Evolutionary conservation across 2,113 vertebrate species (phyloP).

Genomic region (Peromyscus leucopus): DNA sequence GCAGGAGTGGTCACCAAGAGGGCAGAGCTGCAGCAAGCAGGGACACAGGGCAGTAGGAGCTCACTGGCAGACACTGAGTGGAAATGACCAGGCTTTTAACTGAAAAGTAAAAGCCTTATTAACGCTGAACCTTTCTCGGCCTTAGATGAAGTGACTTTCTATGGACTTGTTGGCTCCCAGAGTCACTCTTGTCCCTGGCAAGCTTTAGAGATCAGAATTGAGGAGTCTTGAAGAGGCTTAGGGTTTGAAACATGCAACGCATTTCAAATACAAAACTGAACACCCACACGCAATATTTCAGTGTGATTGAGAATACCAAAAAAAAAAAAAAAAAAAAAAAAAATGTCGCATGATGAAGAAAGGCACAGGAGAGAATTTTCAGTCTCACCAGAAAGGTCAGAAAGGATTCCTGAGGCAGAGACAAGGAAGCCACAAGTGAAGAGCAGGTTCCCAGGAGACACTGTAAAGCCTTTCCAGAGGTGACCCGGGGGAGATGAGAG

Average conservation of each 20-base stretch:
- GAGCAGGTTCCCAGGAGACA: not conserved
- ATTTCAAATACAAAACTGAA: not conserved
- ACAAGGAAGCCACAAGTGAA: not conserved
- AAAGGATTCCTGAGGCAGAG: not conserved
- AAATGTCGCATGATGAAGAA: not conserved
- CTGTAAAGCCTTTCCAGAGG: not conserved
- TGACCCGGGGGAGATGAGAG: too few relatives aligned
- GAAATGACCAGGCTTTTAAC: not conserved
- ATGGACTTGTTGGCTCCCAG: not conserved
- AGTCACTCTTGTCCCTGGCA: not conserved
- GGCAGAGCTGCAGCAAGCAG: not conserved
- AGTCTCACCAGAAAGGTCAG: not conserved
- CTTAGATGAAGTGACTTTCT: not conserved
- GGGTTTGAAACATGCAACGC: not conserved
- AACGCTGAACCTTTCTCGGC: not conserved
- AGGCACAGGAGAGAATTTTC: not conserved
- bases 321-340: not conserved
- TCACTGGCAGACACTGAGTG: too few relatives aligned
- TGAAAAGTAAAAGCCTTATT: not conserved
- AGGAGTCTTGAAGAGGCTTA: not conserved
- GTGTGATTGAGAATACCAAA: not conserved
- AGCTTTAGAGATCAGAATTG: not conserved
- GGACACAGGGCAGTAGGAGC: fast-evolving
- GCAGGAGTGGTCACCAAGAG: not conserved
- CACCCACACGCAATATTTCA: fast-evolving